These are phyloP conservation scores for Drosophila sordidula DNA, from an alignment of 2,888 invertebrate genomes.

Conservation along the genomic window DNA sequence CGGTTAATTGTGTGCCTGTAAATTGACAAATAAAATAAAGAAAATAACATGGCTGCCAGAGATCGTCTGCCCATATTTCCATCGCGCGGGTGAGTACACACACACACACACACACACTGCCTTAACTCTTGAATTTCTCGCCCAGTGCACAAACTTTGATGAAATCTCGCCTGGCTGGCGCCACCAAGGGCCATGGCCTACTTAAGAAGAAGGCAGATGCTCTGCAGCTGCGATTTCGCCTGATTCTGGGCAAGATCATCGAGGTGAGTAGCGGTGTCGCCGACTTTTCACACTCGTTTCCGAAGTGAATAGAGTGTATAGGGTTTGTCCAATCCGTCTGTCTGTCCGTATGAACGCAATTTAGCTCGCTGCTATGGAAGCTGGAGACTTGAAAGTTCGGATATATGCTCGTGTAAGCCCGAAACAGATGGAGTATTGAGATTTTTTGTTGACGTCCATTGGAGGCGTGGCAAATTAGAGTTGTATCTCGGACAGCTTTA, in stretches of 20 bases:
- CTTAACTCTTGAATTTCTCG: background rate
- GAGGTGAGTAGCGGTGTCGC: slow-evolving; percentile 88
- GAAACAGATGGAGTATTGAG: too few species aligned
- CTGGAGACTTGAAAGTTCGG: too few species aligned
- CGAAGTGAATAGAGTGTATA: background rate
- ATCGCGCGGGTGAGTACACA: slow-evolving; percentile 95
- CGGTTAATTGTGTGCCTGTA: slow-evolving; percentile 2
- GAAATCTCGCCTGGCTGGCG: slow-evolving; percentile 98
- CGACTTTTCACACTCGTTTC: background rate
- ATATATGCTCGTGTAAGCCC: too few species aligned
- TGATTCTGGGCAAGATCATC: slow-evolving; percentile 98
- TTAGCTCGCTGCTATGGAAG: too few species aligned
- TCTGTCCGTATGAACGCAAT: too few species aligned
- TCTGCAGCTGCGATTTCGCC: slow-evolving; percentile 97
- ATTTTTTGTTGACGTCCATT: too few species aligned
- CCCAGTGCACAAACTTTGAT: slow-evolving; percentile 98
- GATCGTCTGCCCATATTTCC: slow-evolving; percentile 96
- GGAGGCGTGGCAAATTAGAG: too few species aligned
- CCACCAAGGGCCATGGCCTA: slow-evolving; percentile 99
- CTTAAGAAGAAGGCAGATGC: slow-evolving; percentile 99
- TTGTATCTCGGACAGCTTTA: too few species aligned
- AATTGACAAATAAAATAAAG: slow-evolving; percentile 77
- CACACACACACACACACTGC: slow-evolving; percentile 79
- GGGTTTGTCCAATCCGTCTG: too few species aligned
- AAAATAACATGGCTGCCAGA: slow-evolving; percentile 90